A percentile compares a stretch with the other conserved stretches of the same genome.
Conservation (phyloP, 92 coral and sea anemone species). For the Actinernus sp. region DNA sequence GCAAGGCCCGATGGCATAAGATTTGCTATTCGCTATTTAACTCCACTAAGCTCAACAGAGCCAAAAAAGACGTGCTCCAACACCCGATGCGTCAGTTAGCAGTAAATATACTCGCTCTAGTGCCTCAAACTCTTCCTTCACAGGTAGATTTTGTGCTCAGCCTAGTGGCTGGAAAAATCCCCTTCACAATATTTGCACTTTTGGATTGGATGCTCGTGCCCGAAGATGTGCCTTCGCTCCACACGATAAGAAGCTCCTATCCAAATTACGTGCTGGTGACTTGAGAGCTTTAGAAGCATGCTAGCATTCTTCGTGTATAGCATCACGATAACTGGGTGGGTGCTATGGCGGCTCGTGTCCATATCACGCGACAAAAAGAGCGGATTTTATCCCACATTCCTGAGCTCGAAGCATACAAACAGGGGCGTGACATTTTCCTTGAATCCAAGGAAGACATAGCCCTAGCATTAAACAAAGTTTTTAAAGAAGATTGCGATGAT, state of each 20-base stretch:
- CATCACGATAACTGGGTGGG: no score
- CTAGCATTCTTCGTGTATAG: no score
- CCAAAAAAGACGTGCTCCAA: slow-evolving; percentile 8
- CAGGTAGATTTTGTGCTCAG: slow-evolving; percentile 33
- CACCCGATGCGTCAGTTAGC: slow-evolving; percentile 12
- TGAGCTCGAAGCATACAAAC: slow-evolving; percentile 29
- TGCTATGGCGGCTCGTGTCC: no score
- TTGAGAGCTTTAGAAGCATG: no score
- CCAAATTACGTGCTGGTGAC: no score
- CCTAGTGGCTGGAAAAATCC: no score
- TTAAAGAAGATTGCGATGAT: slow-evolving; percentile 30
- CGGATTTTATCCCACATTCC: slow-evolving; percentile 45
- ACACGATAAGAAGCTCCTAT: no score
- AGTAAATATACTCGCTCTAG: slow-evolving; percentile 27
- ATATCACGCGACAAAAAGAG: slow-evolving; percentile 55
- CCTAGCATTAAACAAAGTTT: slow-evolving; percentile 33
- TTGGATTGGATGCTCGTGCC: no score
- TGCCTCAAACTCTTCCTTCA: no score
- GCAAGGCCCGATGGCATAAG: slow-evolving; percentile 14
- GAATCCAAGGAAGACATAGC: slow-evolving; percentile 26
- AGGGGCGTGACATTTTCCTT: slow-evolving; percentile 42
- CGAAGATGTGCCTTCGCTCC: no score
- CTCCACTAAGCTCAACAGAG: slow-evolving; percentile 11
- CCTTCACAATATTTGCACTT: no score
- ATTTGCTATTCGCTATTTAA: slow-evolving; percentile 1